Evolutionary conservation across 2,888 invertebrate genomes (phyloP).

Genomic region (Mechanitis messenoides): DNA sequence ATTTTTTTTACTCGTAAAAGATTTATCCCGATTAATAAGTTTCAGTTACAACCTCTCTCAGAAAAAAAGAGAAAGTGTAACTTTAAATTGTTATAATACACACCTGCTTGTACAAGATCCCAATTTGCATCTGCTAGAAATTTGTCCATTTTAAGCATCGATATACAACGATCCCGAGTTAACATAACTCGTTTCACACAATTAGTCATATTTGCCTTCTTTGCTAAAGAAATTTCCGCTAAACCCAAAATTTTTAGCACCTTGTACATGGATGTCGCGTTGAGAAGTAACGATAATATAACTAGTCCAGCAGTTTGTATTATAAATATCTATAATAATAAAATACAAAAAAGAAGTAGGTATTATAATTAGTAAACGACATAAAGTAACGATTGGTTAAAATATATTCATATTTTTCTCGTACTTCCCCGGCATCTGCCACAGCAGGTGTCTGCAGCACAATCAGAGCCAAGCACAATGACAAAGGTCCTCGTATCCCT

Average conservation of each 20-base stretch:
- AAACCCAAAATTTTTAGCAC: conserved; percentile 72
- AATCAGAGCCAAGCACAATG: conserved; percentile 75
- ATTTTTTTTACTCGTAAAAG: no score
- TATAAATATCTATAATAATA: conserved; percentile 57
- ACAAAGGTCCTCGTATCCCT: conserved; percentile 77
- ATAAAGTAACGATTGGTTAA: background rate
- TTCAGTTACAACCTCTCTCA: no score
- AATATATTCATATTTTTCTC: conserved; percentile 9
- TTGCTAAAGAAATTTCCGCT: conserved; percentile 68
- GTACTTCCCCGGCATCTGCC: conserved; percentile 55
- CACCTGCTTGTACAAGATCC: conserved; percentile 71
- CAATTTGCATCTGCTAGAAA: conserved; percentile 80
- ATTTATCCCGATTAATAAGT: background rate
- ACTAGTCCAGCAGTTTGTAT: conserved; percentile 77
- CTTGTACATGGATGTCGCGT: conserved; percentile 73
- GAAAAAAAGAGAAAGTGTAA: no score
- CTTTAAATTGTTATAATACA: background rate
- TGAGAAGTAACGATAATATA: conserved; percentile 74
- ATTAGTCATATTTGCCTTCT: conserved; percentile 75
- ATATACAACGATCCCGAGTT: conserved; percentile 69
- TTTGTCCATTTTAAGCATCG: conserved; percentile 78
- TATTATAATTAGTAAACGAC: background rate
- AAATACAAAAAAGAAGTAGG: background rate
- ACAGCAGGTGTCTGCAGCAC: conserved; percentile 63
- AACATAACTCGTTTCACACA: conserved; percentile 69